phyloP scores from a whole-genome alignment of 2,797 vertebrate genomes.

The Tenualosa ilisha region DNA sequence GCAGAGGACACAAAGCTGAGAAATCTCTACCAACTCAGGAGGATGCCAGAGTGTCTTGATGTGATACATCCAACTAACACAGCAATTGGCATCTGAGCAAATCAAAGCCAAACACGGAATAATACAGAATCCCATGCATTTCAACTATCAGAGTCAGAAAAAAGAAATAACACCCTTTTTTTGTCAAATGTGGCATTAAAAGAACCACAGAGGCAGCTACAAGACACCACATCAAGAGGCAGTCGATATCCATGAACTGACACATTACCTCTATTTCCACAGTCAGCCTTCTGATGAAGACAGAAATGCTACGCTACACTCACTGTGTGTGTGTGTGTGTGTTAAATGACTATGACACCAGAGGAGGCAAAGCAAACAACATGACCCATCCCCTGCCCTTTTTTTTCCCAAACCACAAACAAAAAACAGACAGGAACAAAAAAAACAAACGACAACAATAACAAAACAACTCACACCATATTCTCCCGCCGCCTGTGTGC shows the following conservation, averaged over 20 bases:
- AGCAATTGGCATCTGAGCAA: background rate
- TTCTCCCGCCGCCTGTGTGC: background rate
- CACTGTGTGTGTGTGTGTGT: background rate
- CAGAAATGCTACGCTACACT: background rate
- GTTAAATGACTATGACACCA: background rate
- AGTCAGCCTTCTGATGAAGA: background rate
- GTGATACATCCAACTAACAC: background rate
- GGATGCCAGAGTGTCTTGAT: background rate
- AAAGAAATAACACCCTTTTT: background rate
- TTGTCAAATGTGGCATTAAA: background rate
- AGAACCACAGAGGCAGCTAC: background rate
- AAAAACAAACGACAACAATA: slow-evolving; percentile 2
- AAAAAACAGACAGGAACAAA: too few relatives aligned
- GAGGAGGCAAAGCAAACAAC: background rate
- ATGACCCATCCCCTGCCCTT: background rate
- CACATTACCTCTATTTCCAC: background rate
- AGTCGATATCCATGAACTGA: background rate
- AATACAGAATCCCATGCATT: background rate
- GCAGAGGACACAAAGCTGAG: slow-evolving; percentile 2
- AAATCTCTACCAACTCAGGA: background rate
- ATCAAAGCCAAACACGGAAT: background rate
- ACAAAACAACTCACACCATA: background rate
- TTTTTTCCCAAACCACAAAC: background rate
- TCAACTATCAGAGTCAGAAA: background rate
- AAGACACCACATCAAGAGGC: background rate